phyloP scores from a whole-genome alignment of 2,797 vertebrate genomes.

The Sylvia borin region DNA sequence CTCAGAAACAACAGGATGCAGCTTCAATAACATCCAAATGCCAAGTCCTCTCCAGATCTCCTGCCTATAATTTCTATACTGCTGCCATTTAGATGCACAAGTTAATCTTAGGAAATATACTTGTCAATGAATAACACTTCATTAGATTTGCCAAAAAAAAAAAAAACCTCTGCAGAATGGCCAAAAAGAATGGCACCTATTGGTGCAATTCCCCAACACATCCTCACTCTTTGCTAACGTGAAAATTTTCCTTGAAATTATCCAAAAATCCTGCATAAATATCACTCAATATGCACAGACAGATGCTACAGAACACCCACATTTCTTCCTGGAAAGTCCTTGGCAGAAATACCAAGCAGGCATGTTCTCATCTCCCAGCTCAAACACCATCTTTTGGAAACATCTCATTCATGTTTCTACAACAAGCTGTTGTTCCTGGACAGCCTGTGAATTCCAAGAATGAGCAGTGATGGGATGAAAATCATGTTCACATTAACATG shows the following conservation, averaged over 20 bases:
- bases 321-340: slow-evolving; percentile 26
- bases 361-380: slow-evolving; percentile 1
- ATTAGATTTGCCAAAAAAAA: neutral
- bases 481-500: neutral
- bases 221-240: neutral
- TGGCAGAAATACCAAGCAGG: neutral
- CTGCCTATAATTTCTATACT: neutral
- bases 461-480: slow-evolving; percentile 1
- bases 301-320: slow-evolving; percentile 47
- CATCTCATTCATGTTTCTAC: slow-evolving; percentile 47
- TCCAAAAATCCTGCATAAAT: slow-evolving; percentile 17
- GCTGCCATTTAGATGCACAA: neutral
- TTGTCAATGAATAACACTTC: neutral
- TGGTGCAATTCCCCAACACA: neutral
- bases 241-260: neutral
- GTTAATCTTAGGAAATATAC: neutral
- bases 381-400: slow-evolving; percentile 43
- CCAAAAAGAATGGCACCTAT: neutral
- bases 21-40: neutral
- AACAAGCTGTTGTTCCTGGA: slow-evolving; percentile 33
- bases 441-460: slow-evolving; percentile 30
- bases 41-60: neutral
- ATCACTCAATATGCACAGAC: slow-evolving; percentile 20
- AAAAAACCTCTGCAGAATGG: neutral
- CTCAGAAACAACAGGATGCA: neutral